phyloP scores from a whole-genome alignment of 2,888 invertebrate genomes.

The Aromia moschata region DNA sequence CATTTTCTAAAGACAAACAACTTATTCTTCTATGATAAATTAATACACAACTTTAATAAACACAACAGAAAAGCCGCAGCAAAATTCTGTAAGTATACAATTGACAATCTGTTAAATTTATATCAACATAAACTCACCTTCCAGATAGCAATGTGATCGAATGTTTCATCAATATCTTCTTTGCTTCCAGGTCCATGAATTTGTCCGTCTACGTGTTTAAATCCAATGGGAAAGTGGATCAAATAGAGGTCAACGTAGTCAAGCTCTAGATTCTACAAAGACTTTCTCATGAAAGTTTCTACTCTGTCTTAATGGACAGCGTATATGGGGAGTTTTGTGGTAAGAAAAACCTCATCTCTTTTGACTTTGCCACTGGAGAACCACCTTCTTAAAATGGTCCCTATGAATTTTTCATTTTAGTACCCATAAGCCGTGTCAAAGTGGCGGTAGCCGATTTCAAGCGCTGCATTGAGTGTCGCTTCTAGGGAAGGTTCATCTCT shows the following conservation, averaged over 20 bases:
- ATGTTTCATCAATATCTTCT: constrained; percentile 5
- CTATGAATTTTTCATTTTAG: constrained; percentile 77
- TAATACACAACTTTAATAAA: too few relatives aligned
- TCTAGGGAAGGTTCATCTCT: background rate
- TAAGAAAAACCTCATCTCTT: constrained; percentile 82
- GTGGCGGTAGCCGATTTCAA: constrained; percentile 12
- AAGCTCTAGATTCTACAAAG: constrained; percentile 43
- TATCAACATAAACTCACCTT: constrained; percentile 39
- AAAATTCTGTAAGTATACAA: too few relatives aligned
- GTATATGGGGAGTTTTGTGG: constrained; percentile 78
- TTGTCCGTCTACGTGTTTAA: constrained; percentile 29
- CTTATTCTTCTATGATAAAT: too few relatives aligned
- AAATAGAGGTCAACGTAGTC: constrained; percentile 51
- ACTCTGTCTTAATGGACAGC: constrained; percentile 67
- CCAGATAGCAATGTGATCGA: constrained; percentile 44
- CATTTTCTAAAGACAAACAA: constrained; percentile 62
- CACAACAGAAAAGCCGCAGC: too few relatives aligned
- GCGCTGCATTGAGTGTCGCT: background rate
- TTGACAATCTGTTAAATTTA: too few relatives aligned
- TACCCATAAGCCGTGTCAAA: constrained; percentile 10
- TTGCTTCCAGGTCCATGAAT: constrained; percentile 13
- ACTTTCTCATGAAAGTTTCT: constrained; percentile 43
- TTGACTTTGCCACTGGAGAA: constrained; percentile 72
- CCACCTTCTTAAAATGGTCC: constrained; percentile 76
- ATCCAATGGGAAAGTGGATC: constrained; percentile 46